These are phyloP conservation scores for Drosophila monieri DNA, from an alignment of 2,888 invertebrate genomes.

Conservation along the genomic window DNA sequence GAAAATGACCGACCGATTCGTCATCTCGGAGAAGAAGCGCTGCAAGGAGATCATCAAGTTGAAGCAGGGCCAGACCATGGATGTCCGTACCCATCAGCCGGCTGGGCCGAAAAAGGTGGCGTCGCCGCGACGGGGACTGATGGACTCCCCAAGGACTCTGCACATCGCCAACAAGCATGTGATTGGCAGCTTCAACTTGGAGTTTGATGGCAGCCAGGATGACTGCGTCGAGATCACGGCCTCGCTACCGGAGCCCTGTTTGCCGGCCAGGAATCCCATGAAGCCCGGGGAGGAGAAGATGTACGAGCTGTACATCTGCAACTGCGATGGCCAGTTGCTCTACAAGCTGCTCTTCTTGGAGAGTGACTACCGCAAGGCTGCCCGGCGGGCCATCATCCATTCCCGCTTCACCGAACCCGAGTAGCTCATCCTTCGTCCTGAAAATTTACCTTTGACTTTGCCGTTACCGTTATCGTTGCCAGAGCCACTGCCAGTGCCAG, in stretches of 20 bases:
- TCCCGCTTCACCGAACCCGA: neutral
- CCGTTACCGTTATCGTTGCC: neutral
- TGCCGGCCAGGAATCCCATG: neutral
- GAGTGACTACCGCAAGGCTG: neutral
- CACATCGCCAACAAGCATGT: neutral
- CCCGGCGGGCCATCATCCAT: neutral
- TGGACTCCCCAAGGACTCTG: neutral
- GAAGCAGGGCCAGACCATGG: neutral
- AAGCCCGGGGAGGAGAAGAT: neutral
- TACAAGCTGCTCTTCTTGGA: neutral
- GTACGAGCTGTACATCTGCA: neutral
- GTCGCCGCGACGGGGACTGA: neutral
- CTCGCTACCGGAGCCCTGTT: neutral
- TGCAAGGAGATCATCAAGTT: neutral
- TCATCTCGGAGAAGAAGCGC: neutral
- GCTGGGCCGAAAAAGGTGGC: no score
- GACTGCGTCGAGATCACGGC: neutral
- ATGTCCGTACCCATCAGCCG: no score
- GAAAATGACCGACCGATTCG: neutral
- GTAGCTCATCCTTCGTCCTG: neutral
- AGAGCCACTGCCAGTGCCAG: no score
- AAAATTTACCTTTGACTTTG: neutral
- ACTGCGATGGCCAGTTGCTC: neutral
- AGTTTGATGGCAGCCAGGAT: neutral
- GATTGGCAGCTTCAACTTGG: neutral